Percentiles rank a stretch among this genome's conserved stretches.
phyloP scores from a whole-genome alignment of 1,140 invertebrate genomes.

The Cherax quadricarinatus region DNA sequence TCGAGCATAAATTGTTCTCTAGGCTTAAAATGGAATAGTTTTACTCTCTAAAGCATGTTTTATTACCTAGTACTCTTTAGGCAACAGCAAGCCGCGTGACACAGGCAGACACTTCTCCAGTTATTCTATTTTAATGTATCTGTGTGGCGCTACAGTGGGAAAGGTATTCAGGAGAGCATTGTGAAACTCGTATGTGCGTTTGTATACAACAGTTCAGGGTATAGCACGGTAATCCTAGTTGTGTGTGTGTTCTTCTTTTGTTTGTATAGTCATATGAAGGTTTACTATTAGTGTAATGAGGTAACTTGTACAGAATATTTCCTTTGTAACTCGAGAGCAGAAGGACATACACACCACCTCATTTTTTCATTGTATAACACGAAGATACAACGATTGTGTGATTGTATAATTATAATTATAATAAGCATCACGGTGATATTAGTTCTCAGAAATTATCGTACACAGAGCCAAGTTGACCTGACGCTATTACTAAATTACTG shows the following conservation, averaged over 20 bases:
- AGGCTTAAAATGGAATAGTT: no score
- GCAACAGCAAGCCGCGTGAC: no score
- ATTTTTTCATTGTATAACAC: not conserved
- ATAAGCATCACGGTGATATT: slow-evolving; percentile 16
- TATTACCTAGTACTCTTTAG: no score
- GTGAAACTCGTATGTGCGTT: not conserved
- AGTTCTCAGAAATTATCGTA: slow-evolving; percentile 14
- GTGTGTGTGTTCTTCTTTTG: not conserved
- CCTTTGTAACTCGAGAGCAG: not conserved
- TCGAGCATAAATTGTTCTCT: no score
- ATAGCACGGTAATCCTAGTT: not conserved
- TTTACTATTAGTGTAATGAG: not conserved
- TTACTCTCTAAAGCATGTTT: no score
- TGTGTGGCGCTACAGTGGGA: not conserved
- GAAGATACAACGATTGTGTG: slow-evolving; percentile 1
- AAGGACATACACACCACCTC: slow-evolving; percentile 4
- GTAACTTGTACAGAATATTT: not conserved
- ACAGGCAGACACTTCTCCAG: not conserved
- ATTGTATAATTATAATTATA: not conserved
- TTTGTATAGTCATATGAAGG: not conserved
- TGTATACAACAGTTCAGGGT: slow-evolving; percentile 8
- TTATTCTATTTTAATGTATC: not conserved
- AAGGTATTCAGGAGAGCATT: slow-evolving; percentile 14
- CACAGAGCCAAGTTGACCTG: slow-evolving; percentile 15
- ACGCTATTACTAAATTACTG: not conserved